Base-by-base conservation (phyloP, 2,888 invertebrate species). In the Nomada flava region DNA sequence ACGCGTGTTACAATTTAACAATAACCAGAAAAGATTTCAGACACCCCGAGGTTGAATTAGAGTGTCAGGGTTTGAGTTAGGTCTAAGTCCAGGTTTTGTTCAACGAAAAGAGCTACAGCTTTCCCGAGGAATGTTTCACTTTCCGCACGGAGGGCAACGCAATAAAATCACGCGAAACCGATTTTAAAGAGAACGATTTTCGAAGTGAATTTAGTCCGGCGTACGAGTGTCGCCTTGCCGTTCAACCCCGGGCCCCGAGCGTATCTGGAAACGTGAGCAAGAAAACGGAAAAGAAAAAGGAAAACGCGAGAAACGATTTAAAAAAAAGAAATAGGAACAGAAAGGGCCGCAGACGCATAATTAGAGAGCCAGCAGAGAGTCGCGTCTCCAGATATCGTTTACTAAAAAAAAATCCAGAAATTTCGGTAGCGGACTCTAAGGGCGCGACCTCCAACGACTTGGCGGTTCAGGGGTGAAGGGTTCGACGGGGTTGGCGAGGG, bases 321-420 rank as follows among this genome's bases (percentile, higher is more conserved):
- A 68, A 20, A 42, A 47, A 68, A 18, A 26, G 44, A 42, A 29
- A 62, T 42, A 63, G 63, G 55, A 42, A 72, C 74, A 70, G 18
- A 71, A 78, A 74, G 65, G 75, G 20, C 75, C 59, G 76, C 77
- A 82, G 80, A 86, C 83, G 79, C 80, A 78, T 88, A 88, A 88
- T 88, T 88, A 88, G 78, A 84, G 82, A 79, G 63, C 72, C 26
- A 55, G 71, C 62, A 63, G 64, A 63, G 62, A 75, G 57, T 74
- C 82, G 76, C 50, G 83, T 65, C 85, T 86, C 75, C 81, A 76
- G 83, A 84, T 86, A 88, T 86, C 79, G 75, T 73, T 89, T 83
- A 59, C 83, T 77, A 76, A 84, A 82, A 89, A 26, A 26, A 26
- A 88, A 84, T 71, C 69, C 75, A 70, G 79, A 76, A 89, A 87